These are phyloP conservation scores for Asbolus verrucosus DNA, from an alignment of 1,140 invertebrate species.

Conservation along the genomic window DNA sequence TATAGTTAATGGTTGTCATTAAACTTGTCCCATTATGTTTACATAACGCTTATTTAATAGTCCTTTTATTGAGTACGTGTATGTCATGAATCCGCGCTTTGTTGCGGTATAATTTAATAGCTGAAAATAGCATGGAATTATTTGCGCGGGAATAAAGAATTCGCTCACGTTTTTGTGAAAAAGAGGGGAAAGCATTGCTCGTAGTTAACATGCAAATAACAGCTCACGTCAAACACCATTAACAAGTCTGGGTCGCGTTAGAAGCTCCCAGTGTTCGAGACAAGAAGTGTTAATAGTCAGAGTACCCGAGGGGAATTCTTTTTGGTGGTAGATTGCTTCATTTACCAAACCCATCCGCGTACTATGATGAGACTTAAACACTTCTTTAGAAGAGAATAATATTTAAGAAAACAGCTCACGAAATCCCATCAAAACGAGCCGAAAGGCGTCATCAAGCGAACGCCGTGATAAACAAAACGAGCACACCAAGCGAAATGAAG, in stretches of 20 bases:
- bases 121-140: not conserved
- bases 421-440: constrained; percentile 48
- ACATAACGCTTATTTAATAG: constrained; percentile 2
- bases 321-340: constrained; percentile 48
- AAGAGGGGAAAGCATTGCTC: constrained; percentile 5
- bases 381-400: constrained; percentile 45
- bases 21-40: not conserved
- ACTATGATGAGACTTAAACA: constrained; percentile 46
- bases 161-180: constrained; percentile 20
- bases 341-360: constrained; percentile 35
- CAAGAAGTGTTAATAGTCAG: constrained; percentile 36
- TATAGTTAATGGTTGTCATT: not conserved
- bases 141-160: constrained; percentile 15
- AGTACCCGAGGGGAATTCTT: constrained; percentile 40
- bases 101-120: constrained; percentile 10
- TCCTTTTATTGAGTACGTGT: constrained; percentile 16
- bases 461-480: constrained; percentile 50
- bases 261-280: constrained; percentile 21
- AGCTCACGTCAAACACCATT: constrained; percentile 31
- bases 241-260: constrained; percentile 24
- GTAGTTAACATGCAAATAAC: constrained; percentile 31
- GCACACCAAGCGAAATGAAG: constrained; percentile 57
- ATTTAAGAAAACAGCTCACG: constrained; percentile 48
- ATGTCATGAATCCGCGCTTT: not conserved
- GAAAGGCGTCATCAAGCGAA: constrained; percentile 52